Percentiles rank a stretch among this genome's conserved stretches.
These are phyloP conservation scores for Cairina moschata DNA, from an alignment of 2,113 vertebrate genomes.

Conservation along the genomic window DNA sequence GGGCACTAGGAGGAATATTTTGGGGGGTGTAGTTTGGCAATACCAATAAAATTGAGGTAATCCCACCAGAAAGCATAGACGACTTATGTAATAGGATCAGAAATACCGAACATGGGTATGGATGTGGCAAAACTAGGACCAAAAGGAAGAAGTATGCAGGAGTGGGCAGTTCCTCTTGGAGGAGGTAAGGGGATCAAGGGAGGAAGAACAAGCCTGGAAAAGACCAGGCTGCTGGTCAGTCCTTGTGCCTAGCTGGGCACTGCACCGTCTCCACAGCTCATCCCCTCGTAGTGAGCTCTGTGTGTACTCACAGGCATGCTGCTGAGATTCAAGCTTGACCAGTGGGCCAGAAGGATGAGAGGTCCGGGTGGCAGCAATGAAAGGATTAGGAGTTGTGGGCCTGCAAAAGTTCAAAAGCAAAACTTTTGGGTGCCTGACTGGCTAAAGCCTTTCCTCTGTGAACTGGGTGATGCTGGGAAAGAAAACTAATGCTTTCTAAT, in stretches of 20 bases:
- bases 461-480: not conserved
- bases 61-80: not conserved
- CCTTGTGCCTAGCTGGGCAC: not conserved
- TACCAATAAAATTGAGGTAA: not conserved
- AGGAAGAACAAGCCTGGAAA: not conserved
- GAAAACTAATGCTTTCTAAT: not conserved
- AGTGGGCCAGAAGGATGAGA: not conserved
- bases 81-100: not conserved
- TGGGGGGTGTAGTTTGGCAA: not conserved
- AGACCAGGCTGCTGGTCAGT: not conserved
- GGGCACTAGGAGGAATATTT: not conserved
- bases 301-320: accelerated
- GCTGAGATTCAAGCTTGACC: not conserved
- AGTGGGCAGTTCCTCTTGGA: accelerated
- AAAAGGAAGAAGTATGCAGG: not conserved
- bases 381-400: not conserved
- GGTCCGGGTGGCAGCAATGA: not conserved
- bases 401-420: not conserved
- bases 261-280: not conserved
- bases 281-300: not conserved
- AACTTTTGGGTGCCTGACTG: not conserved
- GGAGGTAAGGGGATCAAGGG: not conserved
- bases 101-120: accelerated
- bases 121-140: not conserved
- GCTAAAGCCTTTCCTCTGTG: not conserved